Evolutionary conservation across 2,888 invertebrate genomes (phyloP), one percentile per base, ranked within the genome.

Genomic region (Deroplatys truncata): DNA sequence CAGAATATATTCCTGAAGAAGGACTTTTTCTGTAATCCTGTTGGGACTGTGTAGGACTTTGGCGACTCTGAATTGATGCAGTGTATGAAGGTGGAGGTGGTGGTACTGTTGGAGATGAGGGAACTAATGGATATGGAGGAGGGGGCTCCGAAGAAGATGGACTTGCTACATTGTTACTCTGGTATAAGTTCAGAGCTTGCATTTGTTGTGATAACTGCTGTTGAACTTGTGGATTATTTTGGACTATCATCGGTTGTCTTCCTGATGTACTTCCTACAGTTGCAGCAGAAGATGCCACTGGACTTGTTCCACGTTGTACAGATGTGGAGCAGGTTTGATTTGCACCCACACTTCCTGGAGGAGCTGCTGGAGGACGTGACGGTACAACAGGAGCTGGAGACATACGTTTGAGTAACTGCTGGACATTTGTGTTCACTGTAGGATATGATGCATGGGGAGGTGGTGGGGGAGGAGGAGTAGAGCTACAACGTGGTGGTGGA

Each of bases 181-280:
- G 96, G 93, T 97, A 97, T 91, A 98, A 95, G 92, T 95, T 97
- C 91, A 98, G 94, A 35, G 97, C 97, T 93, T 98, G 98, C 94
- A 98, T 97, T 93, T 98, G 98, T 93, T 98, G 98, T 89, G 96
- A 95, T 88, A 98, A 94, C 93, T 98, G 98, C 92, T 98, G 98
- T 93, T 98, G 98, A 88, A 96, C 97, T 92, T 96, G 96, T 28
- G 97, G 96, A 20, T 96, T 96, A 93, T 97, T 97, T 93, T 97
- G 97, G 88, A 97, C 97, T 91, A 97, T 96, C 96, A 97, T 97
- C 90, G 96, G 97, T 92, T 96, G 96, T 82, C 96, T 94, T 84
- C 95, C 95, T 89, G 94, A 94, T 8, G 95, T 94, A 84, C 86
- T 88, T 29, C 88, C 92, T 92, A 83, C 92, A 91, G 89, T 91